Evolutionary conservation across 2,888 invertebrate genomes (phyloP), one percentile per base, ranked within the genome.

Genomic region (Limenitis camilla): DNA sequence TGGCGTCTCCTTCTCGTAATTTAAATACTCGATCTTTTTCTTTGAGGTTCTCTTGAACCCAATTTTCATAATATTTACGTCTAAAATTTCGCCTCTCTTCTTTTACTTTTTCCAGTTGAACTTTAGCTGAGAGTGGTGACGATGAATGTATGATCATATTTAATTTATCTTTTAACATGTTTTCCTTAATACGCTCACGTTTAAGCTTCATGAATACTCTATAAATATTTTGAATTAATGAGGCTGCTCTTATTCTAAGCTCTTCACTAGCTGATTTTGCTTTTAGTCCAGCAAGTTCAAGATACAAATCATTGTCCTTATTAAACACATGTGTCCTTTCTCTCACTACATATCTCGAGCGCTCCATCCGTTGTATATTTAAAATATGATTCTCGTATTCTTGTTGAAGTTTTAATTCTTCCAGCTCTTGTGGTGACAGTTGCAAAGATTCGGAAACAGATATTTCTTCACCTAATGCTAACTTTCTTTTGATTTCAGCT

Each of bases 91-190:
- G 69, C 31, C 90, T 77, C 39, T 70, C 69, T 61, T 88, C 78
- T 64, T 85, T 72, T 9, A 87, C 86, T 52, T 78, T 76, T 67
- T 87, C 76, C 41, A 89, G 71, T 58, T 84, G 82, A 38, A 78
- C 65, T 63, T 88, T 81, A 29, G 84, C 79, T 28, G 86, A 81
- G 3, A 74, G 78, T 5, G 87, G 79, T 55, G 65, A 74, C 73
- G 78, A 87, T 40, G 89, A 81, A 1, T 89, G 79, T 49, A 89
- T 78, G n/a, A 82, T 76, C 90, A 91, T 91, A 40, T 88, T 89
- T 47, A 92, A 76, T 48, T 88, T 74, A 43, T 82, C 65, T 64
- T 88, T 86, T 2, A 89, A 61, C 57, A 76, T 71, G 7, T 67
- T 62, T 39, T 89, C 88, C 62, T 75, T 79, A 7, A 65, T 33